Base-by-base conservation (phyloP, 2,113 vertebrate genomes). In the Scophthalmus maximus region DNA sequence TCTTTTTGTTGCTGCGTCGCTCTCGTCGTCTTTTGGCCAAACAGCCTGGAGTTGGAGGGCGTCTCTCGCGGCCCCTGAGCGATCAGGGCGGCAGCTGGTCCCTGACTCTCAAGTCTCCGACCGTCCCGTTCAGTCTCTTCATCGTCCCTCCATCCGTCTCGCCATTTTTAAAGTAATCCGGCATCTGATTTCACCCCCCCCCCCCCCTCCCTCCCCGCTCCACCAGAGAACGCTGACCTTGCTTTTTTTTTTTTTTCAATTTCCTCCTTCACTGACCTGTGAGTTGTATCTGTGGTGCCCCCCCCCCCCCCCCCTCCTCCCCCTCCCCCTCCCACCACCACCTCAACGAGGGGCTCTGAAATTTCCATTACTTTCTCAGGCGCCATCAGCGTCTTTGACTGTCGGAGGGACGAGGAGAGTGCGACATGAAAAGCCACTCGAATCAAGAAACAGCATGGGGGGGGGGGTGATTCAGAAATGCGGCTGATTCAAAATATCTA, bases 401-500 rank as follows among this genome's bases (percentile, higher is more conserved):
- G 55, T 81, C 32, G 51, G 50, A 58, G 42, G n/a, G 46, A 83
- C 63, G 68, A 70, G 64, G 34, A 64, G 61, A 61, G 73, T 60
- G 67, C 69, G 78, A 88, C 86, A 87, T 23, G 61, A 80, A 85
- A 85, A 82, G 66, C 55, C 69, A 76, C 79, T 88, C 67, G 66
- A 71, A 78, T 84, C 52, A 76, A 68, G 69, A 64, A 47, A 17
- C 12, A 7, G 74, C 70, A 73, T 84, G 81, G 79, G 80, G 84
- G 44, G 30, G 51, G 32, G 18, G 22, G 69, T 76, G 78, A 71
- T 76, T 79, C 58, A 72, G 40, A 77, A 59, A 76, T 61, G 64
- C 71, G 53, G 66, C 59, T 66, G n/a, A n/a, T 50, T n/a, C 42
- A 44, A 34, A 44, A 22, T 22, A 10, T 23, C 17, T 27, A n/a